A percentile compares a stretch with the other conserved stretches of the same genome.
These are phyloP conservation scores for Drosophila auraria DNA, from an alignment of 1,140 invertebrate genomes.

Conservation along the genomic window DNA sequence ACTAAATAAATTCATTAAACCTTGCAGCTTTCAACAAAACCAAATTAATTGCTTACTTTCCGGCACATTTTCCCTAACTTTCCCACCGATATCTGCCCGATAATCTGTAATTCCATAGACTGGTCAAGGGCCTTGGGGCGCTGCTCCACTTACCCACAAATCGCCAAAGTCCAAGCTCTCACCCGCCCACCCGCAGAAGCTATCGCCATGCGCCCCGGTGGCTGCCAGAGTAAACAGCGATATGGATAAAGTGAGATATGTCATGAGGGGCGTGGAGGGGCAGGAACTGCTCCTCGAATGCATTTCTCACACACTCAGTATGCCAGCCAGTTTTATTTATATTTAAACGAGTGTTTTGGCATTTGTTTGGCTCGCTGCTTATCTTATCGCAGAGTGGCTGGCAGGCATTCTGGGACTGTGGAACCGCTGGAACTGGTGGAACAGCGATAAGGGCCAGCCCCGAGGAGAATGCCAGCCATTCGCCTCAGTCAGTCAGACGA, in stretches of 20 bases:
- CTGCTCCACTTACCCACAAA: slow-evolving; percentile 35
- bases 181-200: slow-evolving; percentile 16
- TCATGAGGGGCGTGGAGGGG: not conserved
- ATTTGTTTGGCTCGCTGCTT: slow-evolving; percentile 41
- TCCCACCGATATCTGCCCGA: not conserved
- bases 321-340: slow-evolving; percentile 21
- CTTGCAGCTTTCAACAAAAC: no score
- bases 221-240: slow-evolving; percentile 20
- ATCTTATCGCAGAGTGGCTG: slow-evolving; percentile 52
- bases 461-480: slow-evolving; percentile 35
- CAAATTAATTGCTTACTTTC: no score
- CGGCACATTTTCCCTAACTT: no score
- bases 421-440: slow-evolving; percentile 25
- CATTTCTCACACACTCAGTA: slow-evolving; percentile 26
- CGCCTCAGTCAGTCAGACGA: slow-evolving; percentile 35
- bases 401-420: slow-evolving; percentile 14
- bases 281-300: not conserved
- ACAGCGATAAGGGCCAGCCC: slow-evolving; percentile 37
- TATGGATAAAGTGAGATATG: slow-evolving; percentile 1
- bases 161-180: slow-evolving; percentile 14
- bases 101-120: not conserved
- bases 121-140: slow-evolving; percentile 12
- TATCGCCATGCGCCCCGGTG: not conserved
- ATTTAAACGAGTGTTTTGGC: slow-evolving; percentile 14
- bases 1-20: no score